phyloP scores from a whole-genome alignment of 1,140 invertebrate genomes.

The Glomeris maerens region DNA sequence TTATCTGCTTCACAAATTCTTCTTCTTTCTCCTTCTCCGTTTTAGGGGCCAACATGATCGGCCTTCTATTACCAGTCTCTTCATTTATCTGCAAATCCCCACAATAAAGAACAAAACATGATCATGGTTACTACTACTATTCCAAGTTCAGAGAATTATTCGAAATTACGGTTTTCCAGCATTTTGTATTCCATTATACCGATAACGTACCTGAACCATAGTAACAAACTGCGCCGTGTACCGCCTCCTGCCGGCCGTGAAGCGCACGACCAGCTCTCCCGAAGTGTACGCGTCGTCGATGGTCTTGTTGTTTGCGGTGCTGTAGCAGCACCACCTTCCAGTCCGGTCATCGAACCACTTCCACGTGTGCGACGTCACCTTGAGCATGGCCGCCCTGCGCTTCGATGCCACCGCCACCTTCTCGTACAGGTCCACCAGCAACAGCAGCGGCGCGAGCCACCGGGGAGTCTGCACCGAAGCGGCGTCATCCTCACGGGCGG shows the following conservation, averaged over 20 bases:
- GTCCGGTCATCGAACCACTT: conserved; percentile 73
- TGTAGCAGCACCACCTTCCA: conserved; percentile 67
- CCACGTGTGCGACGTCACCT: conserved; percentile 47
- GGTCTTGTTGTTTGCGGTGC: conserved; percentile 53
- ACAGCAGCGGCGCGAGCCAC: conserved; percentile 61
- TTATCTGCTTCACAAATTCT: conserved; percentile 20
- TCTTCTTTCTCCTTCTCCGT: conserved; percentile 19
- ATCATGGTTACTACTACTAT: too few relatives aligned
- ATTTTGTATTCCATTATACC: too few relatives aligned
- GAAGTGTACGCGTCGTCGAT: conserved; percentile 71
- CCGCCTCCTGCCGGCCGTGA: conserved; percentile 54
- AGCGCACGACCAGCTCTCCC: conserved; percentile 54
- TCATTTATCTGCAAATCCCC: conserved; percentile 43
- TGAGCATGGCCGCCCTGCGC: conserved; percentile 47
- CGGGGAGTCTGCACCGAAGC: conserved; percentile 42
- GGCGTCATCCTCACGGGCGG: conserved; percentile 17
- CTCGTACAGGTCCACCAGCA: conserved; percentile 66
- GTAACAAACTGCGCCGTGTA: conserved; percentile 66
- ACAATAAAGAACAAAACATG: too few relatives aligned
- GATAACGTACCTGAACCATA: conserved; percentile 73
- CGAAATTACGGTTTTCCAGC: too few relatives aligned
- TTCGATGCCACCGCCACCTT: conserved; percentile 57
- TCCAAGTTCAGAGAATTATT: too few relatives aligned
- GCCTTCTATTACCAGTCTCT: conserved; percentile 65
- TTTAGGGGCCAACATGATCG: conserved; percentile 56